Conservation (phyloP, 2,888 invertebrate species). For the Ommatoiulus sabulosus region DNA sequence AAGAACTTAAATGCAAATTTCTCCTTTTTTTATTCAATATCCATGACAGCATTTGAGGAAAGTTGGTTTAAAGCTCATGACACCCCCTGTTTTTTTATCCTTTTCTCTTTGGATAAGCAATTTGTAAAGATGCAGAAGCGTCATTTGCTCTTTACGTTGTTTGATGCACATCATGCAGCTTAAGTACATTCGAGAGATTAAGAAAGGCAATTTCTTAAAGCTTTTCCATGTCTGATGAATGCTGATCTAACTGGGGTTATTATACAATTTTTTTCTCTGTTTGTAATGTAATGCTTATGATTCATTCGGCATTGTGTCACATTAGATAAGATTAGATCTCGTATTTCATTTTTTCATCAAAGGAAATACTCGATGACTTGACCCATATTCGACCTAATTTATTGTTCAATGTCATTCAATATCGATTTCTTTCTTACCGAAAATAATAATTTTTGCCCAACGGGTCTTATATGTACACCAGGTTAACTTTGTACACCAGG, state of each 20-base stretch:
- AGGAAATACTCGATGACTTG: neutral
- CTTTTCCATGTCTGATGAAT: neutral
- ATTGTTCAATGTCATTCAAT: slow-evolving; percentile 12
- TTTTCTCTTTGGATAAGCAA: neutral
- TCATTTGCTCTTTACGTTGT: neutral
- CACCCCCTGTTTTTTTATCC: slow-evolving; percentile 39
- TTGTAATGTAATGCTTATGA: neutral
- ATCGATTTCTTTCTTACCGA: neutral
- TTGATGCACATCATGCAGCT: neutral
- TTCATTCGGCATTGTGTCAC: neutral
- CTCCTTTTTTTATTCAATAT: neutral
- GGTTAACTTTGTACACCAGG: no score
- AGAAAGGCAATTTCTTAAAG: neutral
- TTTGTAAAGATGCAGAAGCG: neutral
- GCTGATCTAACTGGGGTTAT: neutral
- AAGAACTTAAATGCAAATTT: neutral
- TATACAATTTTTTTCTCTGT: neutral
- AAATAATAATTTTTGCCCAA: no score
- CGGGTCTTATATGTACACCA: no score
- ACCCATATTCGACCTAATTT: neutral
- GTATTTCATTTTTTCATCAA: neutral
- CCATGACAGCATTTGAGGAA: neutral
- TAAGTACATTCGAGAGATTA: neutral
- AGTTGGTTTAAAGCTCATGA: neutral
- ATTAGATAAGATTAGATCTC: neutral